Base-by-base conservation (phyloP, 2,888 invertebrate genomes). In the Alcis repandata region DNA sequence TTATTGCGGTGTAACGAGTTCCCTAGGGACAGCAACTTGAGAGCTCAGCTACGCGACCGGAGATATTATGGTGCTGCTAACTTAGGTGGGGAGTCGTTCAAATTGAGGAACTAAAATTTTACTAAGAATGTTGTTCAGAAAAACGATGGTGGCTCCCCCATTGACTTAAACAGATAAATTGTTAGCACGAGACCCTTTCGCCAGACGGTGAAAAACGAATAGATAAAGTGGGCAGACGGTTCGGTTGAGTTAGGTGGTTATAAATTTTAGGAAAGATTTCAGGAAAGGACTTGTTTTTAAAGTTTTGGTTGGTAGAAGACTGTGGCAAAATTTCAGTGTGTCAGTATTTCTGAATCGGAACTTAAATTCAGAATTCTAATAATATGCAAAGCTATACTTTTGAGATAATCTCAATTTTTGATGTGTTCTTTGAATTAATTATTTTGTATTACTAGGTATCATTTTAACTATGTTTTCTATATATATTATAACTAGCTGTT, bases 1-100 rank as follows among this genome's bases (percentile, higher is more conserved):
- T 92, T 91, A 90, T 82, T 79, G 78, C 82, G 83, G 82, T 83
- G 84, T 91, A 91, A 91, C 87, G 80, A 90, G 86, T 75, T 85
- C 91, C 88, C 85, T 0, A 1, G 89, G 85, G 90, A 86, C 73
- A 76, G 52, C 33, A 46, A 66, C 60, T 66, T 66, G 60, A 64
- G 58, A 43, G 19, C 40, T 19, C 19, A 57, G 82, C 78, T 83
- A 79, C 73, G 68, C 43, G 43, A 54, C 54, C 43, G 45, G 15
- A 54, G 41, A 54, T 56, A 20, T 33, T 45, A 36, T 8, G 32
- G n/a, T n/a, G 20, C 10, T 33, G 67, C 51, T 13, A 51, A 38
- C 20, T 51, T 20, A 13, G 7, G 2, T 38, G 8, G 19, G 10
- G 19, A 33, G 2, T 10, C n/a, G 36, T 8, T 11, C 3, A 19